Evolutionary conservation across 2,797 vertebrate species (phyloP).

Genomic region (Otolemur crassicaudatus): DNA sequence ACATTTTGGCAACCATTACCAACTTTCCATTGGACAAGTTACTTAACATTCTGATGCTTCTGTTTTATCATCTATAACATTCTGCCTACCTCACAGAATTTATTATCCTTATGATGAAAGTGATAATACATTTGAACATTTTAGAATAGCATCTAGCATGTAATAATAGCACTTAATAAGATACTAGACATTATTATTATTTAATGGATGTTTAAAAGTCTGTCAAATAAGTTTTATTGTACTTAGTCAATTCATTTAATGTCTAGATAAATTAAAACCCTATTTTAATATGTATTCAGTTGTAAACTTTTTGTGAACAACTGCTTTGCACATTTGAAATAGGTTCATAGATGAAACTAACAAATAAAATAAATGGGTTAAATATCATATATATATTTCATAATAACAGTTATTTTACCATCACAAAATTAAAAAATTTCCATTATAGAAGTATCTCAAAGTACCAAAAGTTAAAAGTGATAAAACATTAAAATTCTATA

Average conservation of each 20-base stretch:
- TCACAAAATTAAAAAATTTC: constrained; percentile 4
- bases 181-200: constrained; percentile 26
- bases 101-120: constrained; percentile 16
- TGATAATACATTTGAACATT: constrained; percentile 27
- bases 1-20: not conserved
- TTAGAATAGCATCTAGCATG: not conserved
- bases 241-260: not conserved
- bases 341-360: constrained; percentile 45
- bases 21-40: not conserved
- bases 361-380: constrained; percentile 43
- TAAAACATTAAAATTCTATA: not conserved
- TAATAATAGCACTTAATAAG: not conserved
- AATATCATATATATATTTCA: constrained; percentile 34
- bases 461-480: not conserved
- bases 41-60: not conserved
- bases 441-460: constrained; percentile 11
- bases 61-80: constrained; percentile 15
- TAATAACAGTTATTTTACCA: not conserved
- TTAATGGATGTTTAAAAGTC: not conserved
- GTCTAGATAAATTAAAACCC: not conserved
- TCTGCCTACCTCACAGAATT: not conserved
- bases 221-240: not conserved
- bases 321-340: constrained; percentile 35
- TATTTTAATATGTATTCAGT: constrained; percentile 33
- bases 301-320: constrained; percentile 10